phyloP scores from a whole-genome alignment of 2,113 vertebrate species.

The Noturus placidus region DNA sequence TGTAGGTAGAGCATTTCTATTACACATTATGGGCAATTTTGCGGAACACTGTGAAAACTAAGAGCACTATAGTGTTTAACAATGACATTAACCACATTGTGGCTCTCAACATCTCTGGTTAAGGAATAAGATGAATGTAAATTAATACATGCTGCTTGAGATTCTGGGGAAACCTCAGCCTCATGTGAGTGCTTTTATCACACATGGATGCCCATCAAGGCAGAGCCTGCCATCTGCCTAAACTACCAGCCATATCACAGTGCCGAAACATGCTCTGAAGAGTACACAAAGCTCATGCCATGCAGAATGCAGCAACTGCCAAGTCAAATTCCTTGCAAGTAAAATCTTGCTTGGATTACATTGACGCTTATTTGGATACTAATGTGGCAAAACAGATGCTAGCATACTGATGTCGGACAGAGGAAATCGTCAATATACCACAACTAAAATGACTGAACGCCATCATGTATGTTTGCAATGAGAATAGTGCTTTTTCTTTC shows the following conservation, averaged over 20 bases:
- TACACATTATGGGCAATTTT: not conserved
- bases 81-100: not conserved
- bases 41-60: not conserved
- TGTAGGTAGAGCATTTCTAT: not conserved
- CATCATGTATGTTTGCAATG: not conserved
- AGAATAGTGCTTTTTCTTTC: not conserved
- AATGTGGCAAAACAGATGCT: not conserved
- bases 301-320: conserved; percentile 24
- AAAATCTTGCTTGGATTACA: not conserved
- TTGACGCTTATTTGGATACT: not conserved
- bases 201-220: conserved; percentile 5
- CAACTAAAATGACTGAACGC: not conserved
- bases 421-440: not conserved
- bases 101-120: not conserved
- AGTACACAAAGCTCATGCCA: conserved; percentile 25
- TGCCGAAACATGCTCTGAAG: conserved; percentile 26
- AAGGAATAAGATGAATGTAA: not conserved
- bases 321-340: conserved; percentile 15
- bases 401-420: not conserved
- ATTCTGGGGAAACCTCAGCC: conserved; percentile 24
- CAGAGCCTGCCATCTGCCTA: conserved; percentile 27
- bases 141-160: not conserved
- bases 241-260: conserved; percentile 1
- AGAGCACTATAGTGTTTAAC: not conserved
- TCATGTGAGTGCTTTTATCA: conserved; percentile 13